Conservation (phyloP, 2,888 invertebrate genomes). For the Dryococelus australis region DNA sequence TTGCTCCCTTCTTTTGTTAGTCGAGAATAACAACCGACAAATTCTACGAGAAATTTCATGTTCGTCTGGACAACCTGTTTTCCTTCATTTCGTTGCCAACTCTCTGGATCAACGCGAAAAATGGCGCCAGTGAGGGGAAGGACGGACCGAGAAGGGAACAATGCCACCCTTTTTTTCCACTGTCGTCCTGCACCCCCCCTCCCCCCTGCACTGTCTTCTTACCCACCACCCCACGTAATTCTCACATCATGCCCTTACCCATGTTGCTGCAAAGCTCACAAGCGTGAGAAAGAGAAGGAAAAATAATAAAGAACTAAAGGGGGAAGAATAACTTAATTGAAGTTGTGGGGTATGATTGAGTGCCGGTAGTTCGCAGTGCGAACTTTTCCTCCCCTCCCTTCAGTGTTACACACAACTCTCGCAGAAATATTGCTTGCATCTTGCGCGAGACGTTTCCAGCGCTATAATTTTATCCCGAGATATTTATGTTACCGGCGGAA, state of each 20-base stretch:
- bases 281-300: not conserved
- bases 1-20: not conserved
- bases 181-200: not conserved
- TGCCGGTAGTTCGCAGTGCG: not conserved
- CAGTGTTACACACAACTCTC: not conserved
- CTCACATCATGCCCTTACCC: not conserved
- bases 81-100: not conserved
- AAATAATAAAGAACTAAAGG: not conserved
- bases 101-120: not conserved
- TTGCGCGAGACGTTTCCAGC: not conserved
- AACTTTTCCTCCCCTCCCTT: not conserved
- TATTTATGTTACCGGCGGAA: not conserved
- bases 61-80: not conserved
- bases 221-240: too few relatives aligned
- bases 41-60: not conserved
- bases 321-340: conserved; percentile 6
- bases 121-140: not conserved
- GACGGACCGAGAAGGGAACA: not conserved
- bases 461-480: not conserved
- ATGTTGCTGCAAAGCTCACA: not conserved
- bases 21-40: not conserved
- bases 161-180: not conserved
- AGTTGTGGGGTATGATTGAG: not conserved
- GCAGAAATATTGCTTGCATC: not conserved
- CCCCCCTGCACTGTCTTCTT: too few relatives aligned